Percentiles rank a stretch among this genome's conserved stretches.
Evolutionary conservation across 2,888 invertebrate genomes (phyloP).

Genomic region (Acleris laterana): DNA sequence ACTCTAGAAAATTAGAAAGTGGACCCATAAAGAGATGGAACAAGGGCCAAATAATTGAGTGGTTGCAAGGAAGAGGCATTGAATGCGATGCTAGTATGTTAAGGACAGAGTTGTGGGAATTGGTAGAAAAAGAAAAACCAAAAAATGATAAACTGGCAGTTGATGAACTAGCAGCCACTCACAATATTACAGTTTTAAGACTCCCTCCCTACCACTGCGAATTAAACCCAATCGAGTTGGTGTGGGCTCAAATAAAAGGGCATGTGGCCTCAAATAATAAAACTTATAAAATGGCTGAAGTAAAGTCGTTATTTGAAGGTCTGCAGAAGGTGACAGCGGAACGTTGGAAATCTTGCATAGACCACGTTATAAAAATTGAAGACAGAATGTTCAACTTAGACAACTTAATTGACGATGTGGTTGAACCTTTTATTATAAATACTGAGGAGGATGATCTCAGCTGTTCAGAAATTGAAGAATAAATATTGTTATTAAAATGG

Average conservation of each 20-base stretch:
- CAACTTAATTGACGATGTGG: slow-evolving; percentile 11
- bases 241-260: slow-evolving; percentile 34
- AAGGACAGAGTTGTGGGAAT: not conserved
- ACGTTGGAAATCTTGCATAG: slow-evolving; percentile 23
- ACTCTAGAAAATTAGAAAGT: slow-evolving; percentile 10
- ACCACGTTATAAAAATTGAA: slow-evolving; percentile 25
- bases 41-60: slow-evolving; percentile 12
- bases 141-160: slow-evolving; percentile 15
- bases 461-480: slow-evolving; percentile 10
- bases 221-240: too few species aligned
- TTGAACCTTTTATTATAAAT: slow-evolving; percentile 11
- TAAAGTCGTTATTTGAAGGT: slow-evolving; percentile 13
- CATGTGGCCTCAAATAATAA: slow-evolving; percentile 24
- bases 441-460: slow-evolving; percentile 7
- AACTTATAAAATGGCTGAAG: slow-evolving; percentile 27
- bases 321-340: slow-evolving; percentile 7
- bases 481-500: slow-evolving; percentile 10
- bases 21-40: slow-evolving; percentile 4
- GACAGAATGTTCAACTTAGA: slow-evolving; percentile 8
- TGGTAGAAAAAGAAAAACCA: slow-evolving; percentile 11
- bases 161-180: slow-evolving; percentile 7
- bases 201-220: too few species aligned
- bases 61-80: slow-evolving; percentile 3
- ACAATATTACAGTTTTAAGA: slow-evolving; percentile 28
- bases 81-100: not conserved